These are phyloP conservation scores for Arenaria interpres DNA, from an alignment of 2,113 vertebrate genomes.

Conservation along the genomic window DNA sequence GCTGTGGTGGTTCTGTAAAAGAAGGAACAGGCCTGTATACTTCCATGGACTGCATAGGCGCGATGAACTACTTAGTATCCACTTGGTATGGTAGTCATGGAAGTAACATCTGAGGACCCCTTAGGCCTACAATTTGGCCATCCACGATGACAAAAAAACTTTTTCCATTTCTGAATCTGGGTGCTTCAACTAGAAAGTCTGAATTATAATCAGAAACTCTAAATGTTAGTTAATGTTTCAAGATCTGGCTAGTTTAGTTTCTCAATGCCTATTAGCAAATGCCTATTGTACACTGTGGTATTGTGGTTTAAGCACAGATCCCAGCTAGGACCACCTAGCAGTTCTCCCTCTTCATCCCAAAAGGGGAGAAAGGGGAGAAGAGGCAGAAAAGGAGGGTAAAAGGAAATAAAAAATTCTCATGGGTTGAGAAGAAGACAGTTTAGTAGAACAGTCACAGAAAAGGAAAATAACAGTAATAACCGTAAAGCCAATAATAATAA, in stretches of 20 bases:
- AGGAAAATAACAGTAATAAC: background rate
- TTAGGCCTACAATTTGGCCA: background rate
- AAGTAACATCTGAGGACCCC: background rate
- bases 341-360: background rate
- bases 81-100: background rate
- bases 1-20: background rate
- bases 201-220: background rate
- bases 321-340: background rate
- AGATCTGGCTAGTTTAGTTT: background rate
- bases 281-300: background rate
- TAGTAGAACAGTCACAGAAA: background rate
- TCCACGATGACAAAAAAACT: background rate
- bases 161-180: background rate
- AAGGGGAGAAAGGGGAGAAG: background rate
- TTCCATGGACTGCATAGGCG: background rate
- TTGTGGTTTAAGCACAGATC: background rate
- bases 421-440: background rate
- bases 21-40: background rate
- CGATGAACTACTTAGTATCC: background rate
- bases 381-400: background rate
- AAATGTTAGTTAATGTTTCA: background rate
- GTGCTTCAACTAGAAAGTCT: background rate
- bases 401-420: background rate
- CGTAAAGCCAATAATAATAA: background rate
- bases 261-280: background rate